Base-by-base conservation (phyloP, 1,140 invertebrate genomes). In the Frieseomelitta varia region DNA sequence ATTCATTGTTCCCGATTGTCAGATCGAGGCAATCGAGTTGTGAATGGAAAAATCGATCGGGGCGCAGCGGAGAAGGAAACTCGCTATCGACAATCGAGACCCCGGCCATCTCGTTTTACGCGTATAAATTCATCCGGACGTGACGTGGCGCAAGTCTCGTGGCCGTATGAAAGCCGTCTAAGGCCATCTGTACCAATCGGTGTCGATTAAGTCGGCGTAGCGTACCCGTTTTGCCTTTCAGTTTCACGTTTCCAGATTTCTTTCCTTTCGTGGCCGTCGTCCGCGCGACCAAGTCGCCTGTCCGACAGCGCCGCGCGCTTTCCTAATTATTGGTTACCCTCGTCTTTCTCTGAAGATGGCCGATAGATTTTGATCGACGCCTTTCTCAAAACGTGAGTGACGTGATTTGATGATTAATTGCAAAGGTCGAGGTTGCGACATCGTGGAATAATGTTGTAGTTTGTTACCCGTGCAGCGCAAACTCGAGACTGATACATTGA, bases 101-200 rank as follows among this genome's bases (percentile, higher is more conserved):
- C 81, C 85, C 78, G 65, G 88, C 86, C 91, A 89, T 91, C 89
- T 94, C 91, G 91, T 92, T 94, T 93, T 91, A 93, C 91, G 92
- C 92, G 92, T 94, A 92, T 93, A 93, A 94, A 95, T 94, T 94
- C 92, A 92, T 93, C 92, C 94, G 94, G 93, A 95, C 92, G 92
- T 94, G 94, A 94, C 93, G 93, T 90, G 87, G 89, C 88, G 90
- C 90, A 76, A 80, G 88, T 90, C 80, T 90, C 90, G 86, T 84
- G 85, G 85, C 74, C 79, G 72, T 91, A 91, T 88, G 81, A 85
- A 86, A 90, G 89, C 90, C 74, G 81, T 83, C 74, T 93, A 92
- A 93, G 92, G 92, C 92, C 93, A 94, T 93, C 92, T 91, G 91
- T 91, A 91, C 91, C 91, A 93, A 93, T 93, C 91, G 91, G 80